These are phyloP conservation scores for Petromus typicus DNA, from an alignment of 2,113 vertebrate species.

Conservation along the genomic window DNA sequence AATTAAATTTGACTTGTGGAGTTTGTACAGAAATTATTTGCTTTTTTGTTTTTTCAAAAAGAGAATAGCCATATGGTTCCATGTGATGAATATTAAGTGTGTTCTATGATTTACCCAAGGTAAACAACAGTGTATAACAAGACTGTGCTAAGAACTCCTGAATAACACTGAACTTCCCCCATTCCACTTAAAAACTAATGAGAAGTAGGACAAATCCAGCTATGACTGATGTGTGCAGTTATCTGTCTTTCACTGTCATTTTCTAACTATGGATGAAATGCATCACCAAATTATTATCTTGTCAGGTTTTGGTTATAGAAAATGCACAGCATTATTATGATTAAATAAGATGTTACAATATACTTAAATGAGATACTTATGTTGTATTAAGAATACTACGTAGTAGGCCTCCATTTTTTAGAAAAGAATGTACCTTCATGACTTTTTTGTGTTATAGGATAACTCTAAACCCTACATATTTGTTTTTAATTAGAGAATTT, in stretches of 20 bases:
- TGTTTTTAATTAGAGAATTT: no score
- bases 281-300: neutral
- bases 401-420: neutral
- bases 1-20: neutral
- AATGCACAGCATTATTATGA: neutral
- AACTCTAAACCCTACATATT: rapidly evolving
- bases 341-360: neutral
- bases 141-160: neutral
- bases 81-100: neutral
- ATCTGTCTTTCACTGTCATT: neutral
- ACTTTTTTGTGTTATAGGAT: neutral
- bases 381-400: neutral
- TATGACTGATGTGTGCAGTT: neutral
- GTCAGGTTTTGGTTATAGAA: neutral
- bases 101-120: neutral
- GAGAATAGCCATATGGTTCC: neutral
- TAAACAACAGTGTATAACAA: neutral
- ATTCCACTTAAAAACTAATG: neutral
- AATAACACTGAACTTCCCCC: neutral
- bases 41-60: neutral
- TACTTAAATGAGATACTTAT: neutral
- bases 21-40: neutral
- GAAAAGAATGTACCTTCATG: neutral
- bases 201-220: neutral
- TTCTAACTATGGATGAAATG: neutral